Evolutionary conservation across 1,140 invertebrate species (phyloP).

Genomic region (Schlechtendalia chinensis): DNA sequence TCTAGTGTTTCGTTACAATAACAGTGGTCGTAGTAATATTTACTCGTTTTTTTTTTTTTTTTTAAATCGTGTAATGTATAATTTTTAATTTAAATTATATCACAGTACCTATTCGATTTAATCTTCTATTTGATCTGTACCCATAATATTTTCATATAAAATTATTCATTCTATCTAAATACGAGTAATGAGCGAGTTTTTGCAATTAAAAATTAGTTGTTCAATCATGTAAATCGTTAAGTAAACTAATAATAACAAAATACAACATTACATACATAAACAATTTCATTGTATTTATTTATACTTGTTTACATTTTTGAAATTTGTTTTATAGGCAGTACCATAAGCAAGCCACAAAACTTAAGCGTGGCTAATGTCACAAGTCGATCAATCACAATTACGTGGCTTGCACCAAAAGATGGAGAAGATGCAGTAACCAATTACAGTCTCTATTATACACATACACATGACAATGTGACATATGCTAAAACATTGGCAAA

Average conservation of each 20-base stretch:
- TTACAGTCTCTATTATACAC: conserved; percentile 65
- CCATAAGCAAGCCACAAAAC: conserved; percentile 67
- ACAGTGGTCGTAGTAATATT: no score
- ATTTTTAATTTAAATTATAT: neutral
- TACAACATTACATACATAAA: no score
- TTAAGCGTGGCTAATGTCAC: conserved; percentile 73
- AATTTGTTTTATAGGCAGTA: neutral
- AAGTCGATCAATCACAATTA: conserved; percentile 72
- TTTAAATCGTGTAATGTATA: neutral
- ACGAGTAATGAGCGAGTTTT: neutral
- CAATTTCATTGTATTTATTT: neutral
- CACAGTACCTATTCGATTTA: neutral
- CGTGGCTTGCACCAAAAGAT: conserved; percentile 73
- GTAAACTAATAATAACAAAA: no score
- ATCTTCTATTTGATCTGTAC: neutral
- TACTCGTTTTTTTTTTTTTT: no score
- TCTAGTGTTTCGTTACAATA: no score
- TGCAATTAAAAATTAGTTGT: neutral
- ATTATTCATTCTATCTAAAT: neutral
- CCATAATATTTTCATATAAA: neutral
- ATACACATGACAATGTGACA: conserved; percentile 54
- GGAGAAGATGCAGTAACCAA: conserved; percentile 70
- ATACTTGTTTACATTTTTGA: neutral
- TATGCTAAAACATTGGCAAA: conserved; percentile 65
- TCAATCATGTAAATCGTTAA: neutral